These are phyloP conservation scores for Polyergus mexicanus DNA, from an alignment of 1,140 invertebrate genomes.

Conservation along the genomic window DNA sequence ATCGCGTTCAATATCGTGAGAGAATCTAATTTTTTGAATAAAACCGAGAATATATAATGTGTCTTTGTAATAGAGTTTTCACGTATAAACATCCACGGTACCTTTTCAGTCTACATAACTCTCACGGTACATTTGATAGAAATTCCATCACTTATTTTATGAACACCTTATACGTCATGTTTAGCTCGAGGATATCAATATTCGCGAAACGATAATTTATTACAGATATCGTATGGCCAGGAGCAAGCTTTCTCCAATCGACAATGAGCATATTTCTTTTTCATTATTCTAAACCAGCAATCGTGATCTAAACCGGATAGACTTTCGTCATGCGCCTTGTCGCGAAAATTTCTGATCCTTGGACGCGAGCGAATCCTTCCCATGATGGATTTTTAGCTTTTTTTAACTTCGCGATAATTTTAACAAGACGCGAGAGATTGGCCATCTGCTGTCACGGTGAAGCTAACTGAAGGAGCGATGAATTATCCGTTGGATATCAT, in stretches of 20 bases:
- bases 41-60: background rate
- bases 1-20: background rate
- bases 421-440: conserved; percentile 56
- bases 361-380: background rate
- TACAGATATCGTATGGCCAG: conserved; percentile 30
- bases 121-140: background rate
- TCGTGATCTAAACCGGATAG: conserved; percentile 26
- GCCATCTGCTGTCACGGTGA: conserved; percentile 68
- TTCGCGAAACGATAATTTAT: conserved; percentile 24
- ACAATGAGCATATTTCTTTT: conserved; percentile 23
- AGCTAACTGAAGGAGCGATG: conserved; percentile 71
- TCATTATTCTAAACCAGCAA: background rate
- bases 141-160: background rate
- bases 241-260: conserved; percentile 45
- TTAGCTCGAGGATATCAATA: background rate
- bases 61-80: background rate
- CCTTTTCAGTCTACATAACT: background rate
- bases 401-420: conserved; percentile 44
- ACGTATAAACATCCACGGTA: background rate
- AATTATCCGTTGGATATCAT: conserved; percentile 70
- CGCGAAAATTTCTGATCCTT: conserved; percentile 30
- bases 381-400: conserved; percentile 16
- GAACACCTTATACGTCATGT: background rate
- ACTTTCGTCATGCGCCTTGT: background rate
- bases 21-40: background rate